These are phyloP conservation scores for Ophonus ardosiacus DNA, from an alignment of 2,888 invertebrate species.

Conservation along the genomic window DNA sequence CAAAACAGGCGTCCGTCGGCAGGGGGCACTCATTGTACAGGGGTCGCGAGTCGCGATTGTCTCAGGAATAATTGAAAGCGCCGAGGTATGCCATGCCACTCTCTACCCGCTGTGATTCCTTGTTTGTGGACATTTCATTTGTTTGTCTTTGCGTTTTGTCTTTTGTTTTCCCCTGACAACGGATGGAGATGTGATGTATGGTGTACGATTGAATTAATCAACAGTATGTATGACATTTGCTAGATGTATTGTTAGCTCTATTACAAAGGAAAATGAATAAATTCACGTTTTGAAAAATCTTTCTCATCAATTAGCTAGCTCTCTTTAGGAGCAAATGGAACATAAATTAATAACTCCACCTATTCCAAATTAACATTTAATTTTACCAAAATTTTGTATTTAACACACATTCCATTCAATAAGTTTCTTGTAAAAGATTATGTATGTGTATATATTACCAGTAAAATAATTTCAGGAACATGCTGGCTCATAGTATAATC, in stretches of 20 bases:
- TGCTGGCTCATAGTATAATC: too few species aligned
- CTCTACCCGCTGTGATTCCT: slow-evolving; percentile 68
- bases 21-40: slow-evolving; percentile 26
- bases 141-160: slow-evolving; percentile 64
- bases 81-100: slow-evolving; percentile 42
- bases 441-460: too few species aligned
- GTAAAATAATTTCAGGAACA: too few species aligned
- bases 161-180: slow-evolving; percentile 31
- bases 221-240: not conserved
- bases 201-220: slow-evolving; percentile 10
- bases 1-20: slow-evolving; percentile 48
- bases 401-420: too few species aligned
- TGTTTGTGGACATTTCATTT: slow-evolving; percentile 68
- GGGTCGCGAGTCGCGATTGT: slow-evolving; percentile 43
- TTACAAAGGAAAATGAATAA: not conserved
- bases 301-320: not conserved
- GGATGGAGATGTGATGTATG: not conserved
- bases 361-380: not conserved
- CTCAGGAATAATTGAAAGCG: slow-evolving; percentile 54
- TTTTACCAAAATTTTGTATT: too few species aligned
- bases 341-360: not conserved
- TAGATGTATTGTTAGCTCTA: not conserved
- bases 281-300: not conserved
- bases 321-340: not conserved
- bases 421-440: too few species aligned